These are phyloP conservation scores for Coronaproctus castanopsis DNA, from an alignment of 2,888 invertebrate species.

Conservation along the genomic window DNA sequence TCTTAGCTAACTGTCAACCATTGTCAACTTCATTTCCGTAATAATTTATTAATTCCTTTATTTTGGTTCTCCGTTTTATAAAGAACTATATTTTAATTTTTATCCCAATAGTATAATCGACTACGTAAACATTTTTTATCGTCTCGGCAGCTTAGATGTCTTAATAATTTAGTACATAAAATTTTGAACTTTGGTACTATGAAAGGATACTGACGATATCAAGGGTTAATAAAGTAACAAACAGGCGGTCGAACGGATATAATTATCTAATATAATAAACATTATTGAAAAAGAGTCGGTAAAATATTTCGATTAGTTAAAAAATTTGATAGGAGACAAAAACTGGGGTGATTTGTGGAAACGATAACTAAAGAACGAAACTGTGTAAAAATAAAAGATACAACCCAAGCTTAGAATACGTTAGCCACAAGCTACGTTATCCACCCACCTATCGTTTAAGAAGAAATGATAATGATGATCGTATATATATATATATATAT, in stretches of 20 bases:
- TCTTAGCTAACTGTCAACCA: no score
- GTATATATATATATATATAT: no score
- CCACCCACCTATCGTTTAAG: not conserved
- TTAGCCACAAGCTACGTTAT: not conserved
- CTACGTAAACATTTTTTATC: no score
- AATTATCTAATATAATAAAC: not conserved
- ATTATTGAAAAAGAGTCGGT: not conserved
- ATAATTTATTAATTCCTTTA: no score
- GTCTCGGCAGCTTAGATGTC: no score
- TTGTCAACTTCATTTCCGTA: no score
- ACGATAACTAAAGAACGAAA: not conserved
- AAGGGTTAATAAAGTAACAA: not conserved
- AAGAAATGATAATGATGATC: not conserved
- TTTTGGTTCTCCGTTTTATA: no score
- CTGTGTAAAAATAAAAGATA: not conserved
- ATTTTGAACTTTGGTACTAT: slow-evolving; percentile 3
- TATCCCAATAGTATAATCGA: no score
- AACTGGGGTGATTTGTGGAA: not conserved
- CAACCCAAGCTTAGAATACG: not conserved
- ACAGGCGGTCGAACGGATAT: not conserved
- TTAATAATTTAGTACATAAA: no score
- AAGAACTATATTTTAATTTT: no score
- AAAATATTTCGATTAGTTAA: not conserved
- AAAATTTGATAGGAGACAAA: not conserved
- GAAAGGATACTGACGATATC: slow-evolving; percentile 1